Base-by-base conservation (phyloP, 2,888 invertebrate species). In the Perdita meconis region DNA sequence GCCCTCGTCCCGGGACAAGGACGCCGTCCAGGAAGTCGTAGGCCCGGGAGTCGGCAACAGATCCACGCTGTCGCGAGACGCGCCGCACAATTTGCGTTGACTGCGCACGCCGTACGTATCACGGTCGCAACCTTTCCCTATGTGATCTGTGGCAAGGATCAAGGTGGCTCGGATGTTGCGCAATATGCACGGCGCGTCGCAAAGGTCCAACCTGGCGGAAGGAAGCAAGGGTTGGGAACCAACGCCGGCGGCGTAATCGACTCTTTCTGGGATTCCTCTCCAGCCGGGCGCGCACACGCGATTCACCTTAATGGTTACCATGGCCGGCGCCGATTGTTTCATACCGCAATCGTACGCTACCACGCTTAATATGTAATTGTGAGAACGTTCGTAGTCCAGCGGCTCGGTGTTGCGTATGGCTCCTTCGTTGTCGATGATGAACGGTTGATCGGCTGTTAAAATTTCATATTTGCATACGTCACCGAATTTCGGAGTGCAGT, bases 391-490 rank as follows among this genome's bases (percentile, higher is more conserved):
- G 93, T 97, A 98, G 88, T 98, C 98, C 90, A 99, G 93, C 0
- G 97, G 96, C 89, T 97, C 97, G 0, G 97, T 98, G 93, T 98
- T 99, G 84, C 96, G 95, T 84, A 99, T 97, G n/a, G 96, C 96
- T 65, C 96, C 99, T 90, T 98, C 97, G 90, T 97, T 96, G 92
- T 98, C 97, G 89, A 99, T 97, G 66, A 95, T 95, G 92, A 99
- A 99, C 0, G 97, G 97, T 84, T 97, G 97, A 86, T 98, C 97
- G 78, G 96, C 95, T 0, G 97, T 98, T 61, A 98, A 94, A 83
- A 99, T 98, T 93, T 99, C 98, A 93, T 99, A 99, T 92, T 98
- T 98, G 95, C 99, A 99, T 66, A 99, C 98, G 91, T 98, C 98
- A 0, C 98, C 98, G 92, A 96, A 98, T 71, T 97, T 95, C 50